Evolutionary conservation across 1,140 invertebrate genomes (phyloP), one percentile per base, ranked within the genome.

Genomic region (Coptotermes formosanus): DNA sequence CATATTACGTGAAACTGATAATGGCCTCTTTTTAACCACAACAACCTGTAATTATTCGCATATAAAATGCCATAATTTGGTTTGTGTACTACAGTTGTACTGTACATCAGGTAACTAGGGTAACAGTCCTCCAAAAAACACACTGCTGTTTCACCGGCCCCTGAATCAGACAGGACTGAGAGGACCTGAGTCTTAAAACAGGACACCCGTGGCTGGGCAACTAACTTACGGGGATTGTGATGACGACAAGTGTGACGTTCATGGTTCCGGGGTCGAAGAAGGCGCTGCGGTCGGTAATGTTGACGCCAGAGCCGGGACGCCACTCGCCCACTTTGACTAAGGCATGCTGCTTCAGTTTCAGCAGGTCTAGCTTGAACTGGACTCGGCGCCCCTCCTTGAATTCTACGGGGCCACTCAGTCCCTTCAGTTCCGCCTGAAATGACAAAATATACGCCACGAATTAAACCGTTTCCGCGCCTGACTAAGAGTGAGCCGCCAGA

Each of bases 331-430:
- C 94, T 90, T 94, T 94, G n/a, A 95, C 93, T 7, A 96, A 89
- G 7, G 94, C 92, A 88, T 95, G 94, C 88, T 94, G 94, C 88
- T 95, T 95, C 85, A 97, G 91, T 90, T 96, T 96, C 75, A 96
- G 91, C n/a, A 97, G 90, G 89, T 96, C 95, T 83, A 97, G 91
- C 89, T 95, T 95, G 89, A 96, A 95, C 88, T 94, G 93, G 84
- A 94, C 94, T 87, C 96, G 91, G 85, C 93, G 93, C 0, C 95
- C 95, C 90, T 96, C 94, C 89, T 95, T 95, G 90, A 97, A 97
- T 88, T 95, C 94, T 86, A 97, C 94, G 25, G 94, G 94, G 0
- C 96, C 96, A 52, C 95, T 95, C 86, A 96, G 90, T 3, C 96
- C 96, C 90, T 94, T 93, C 89, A 94, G 93, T 88, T 95, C 93